Evolutionary conservation across 1,140 invertebrate genomes (phyloP).

Genomic region (Araneus ventricosus): DNA sequence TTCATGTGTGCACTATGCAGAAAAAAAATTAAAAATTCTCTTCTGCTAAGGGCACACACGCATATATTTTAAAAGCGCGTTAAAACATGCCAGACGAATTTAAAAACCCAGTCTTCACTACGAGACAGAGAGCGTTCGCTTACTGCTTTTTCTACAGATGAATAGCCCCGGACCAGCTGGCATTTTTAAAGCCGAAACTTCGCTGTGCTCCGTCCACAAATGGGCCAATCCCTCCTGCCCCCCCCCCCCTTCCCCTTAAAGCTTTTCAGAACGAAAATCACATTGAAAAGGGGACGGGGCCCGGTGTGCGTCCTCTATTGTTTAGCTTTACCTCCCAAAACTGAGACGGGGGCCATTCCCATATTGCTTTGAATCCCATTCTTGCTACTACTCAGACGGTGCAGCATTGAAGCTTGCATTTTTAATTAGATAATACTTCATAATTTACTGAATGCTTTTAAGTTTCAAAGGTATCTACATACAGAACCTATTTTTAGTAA

Average conservation of each 20-base stretch:
- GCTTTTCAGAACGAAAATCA: conserved; percentile 55
- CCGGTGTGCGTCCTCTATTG: conserved; percentile 37
- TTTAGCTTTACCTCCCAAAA: conserved; percentile 66
- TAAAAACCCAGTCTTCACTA: background rate
- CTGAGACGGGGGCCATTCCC: background rate
- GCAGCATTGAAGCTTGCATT: too few species aligned
- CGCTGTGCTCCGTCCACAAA: conserved; percentile 17
- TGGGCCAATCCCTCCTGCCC: conserved; percentile 28
- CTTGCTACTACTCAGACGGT: background rate
- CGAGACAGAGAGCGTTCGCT: background rate
- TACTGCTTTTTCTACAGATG: background rate
- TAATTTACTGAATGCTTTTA: too few species aligned
- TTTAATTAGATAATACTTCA: too few species aligned
- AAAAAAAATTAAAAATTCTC: background rate
- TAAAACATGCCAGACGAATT: conserved; percentile 24
- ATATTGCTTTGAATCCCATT: background rate
- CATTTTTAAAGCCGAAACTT: conserved; percentile 18
- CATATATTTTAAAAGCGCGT: background rate
- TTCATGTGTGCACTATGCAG: too few species aligned
- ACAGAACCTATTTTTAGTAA: too few species aligned
- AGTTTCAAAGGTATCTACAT: too few species aligned
- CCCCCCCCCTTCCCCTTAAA: background rate
- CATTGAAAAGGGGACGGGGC: conserved; percentile 34
- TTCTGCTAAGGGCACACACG: background rate
- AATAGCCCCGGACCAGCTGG: conserved; percentile 52